A percentile compares a stretch with the other conserved stretches of the same genome.
phyloP scores from a whole-genome alignment of 2,888 invertebrate species.

The Thymelicus acteon region DNA sequence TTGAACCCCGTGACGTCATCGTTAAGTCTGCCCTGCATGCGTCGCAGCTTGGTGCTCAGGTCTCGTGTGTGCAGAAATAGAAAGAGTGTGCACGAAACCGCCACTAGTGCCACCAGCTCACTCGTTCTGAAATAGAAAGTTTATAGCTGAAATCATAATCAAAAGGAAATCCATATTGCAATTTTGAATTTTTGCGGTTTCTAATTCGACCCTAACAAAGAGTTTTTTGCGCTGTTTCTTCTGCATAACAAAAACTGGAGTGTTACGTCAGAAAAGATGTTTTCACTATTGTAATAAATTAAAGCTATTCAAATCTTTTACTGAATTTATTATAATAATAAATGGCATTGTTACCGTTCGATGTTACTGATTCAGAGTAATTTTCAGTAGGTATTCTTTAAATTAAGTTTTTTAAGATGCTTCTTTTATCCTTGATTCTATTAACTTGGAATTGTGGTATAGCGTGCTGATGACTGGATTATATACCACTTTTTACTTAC shows the following conservation, averaged over 20 bases:
- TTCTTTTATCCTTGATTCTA: too few species aligned
- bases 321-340: background rate
- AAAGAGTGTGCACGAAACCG: conserved; percentile 93
- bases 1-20: conserved; percentile 80
- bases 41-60: conserved; percentile 90
- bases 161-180: conserved; percentile 2
- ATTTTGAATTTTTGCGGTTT: background rate
- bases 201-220: background rate
- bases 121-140: conserved; percentile 87
- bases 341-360: background rate
- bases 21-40: conserved; percentile 90
- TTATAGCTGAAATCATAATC: background rate
- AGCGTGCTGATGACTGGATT: too few species aligned
- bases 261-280: background rate
- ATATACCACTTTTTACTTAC: too few species aligned
- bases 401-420: too few species aligned
- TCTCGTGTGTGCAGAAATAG: conserved; percentile 94
- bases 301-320: background rate
- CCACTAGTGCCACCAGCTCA: conserved; percentile 92
- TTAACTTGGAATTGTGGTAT: too few species aligned
- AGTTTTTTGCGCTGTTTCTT: too few species aligned
- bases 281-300: background rate
- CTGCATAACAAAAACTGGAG: background rate
- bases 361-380: too few species aligned
- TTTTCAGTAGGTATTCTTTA: too few species aligned